Base-by-base conservation (phyloP, 2,888 invertebrate genomes). In the Andrena hattorfiana region DNA sequence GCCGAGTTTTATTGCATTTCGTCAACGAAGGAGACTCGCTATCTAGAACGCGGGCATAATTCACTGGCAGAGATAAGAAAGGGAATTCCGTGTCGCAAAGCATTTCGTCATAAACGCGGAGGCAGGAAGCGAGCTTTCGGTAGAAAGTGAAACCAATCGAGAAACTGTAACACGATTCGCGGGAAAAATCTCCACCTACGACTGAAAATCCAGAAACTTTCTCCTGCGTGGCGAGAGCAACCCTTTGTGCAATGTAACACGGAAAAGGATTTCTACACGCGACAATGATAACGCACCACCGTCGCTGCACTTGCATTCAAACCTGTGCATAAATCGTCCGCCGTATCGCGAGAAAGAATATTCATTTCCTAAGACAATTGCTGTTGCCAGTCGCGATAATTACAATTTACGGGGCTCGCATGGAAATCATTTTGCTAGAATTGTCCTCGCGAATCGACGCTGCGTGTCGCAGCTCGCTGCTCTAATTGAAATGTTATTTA, bases 401-500 rank as follows among this genome's bases (percentile, higher is more conserved):
- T 42, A 26, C 8, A 35, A 69, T 76, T 76, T 76, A 63, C 48
- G 62, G 1, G 23, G 0, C 48, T 10, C 48, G 23, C 3, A 0
- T 28, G 48, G 20, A 63, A 62, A 56, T n/a, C 42, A 3, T 26
- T 3, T 10, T 16, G 7, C 10, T 13, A 60, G 28, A 30, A 26
- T 32, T 23, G 30, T 56, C n/a, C 49, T 26, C 63, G 70, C 77
- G 51, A 77, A 70, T 62, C 26, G 28, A 0, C n/a, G 51, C 60
- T 30, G 54, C 30, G 35, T 59, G 13, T 30, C 35, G 35, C 35
- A 60, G 32, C 20, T 13, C 10, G 23, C 60, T 23, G 23, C 63
- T 60, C 79, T 81, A 78, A 78, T 72, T 71, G 79, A 78, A 78
- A 81, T 67, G 64, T 84, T 83, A 75, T 86, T 86, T 85, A 77